Conservation (phyloP, 2,797 vertebrate genomes). For the Danio tinwini region DNA sequence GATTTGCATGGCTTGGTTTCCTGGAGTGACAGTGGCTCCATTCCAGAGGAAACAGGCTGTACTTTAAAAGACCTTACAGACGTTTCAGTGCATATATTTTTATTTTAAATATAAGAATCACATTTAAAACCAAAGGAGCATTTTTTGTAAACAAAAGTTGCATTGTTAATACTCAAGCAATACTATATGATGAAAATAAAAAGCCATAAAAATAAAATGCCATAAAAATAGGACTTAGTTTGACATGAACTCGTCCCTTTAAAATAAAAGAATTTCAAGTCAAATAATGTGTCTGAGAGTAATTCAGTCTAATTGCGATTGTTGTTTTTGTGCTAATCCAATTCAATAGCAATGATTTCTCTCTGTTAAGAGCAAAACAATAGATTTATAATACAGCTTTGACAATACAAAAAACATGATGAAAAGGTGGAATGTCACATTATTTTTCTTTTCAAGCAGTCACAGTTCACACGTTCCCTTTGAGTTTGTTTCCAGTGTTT, state of each 20-base stretch:
- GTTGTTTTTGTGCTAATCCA: neutral
- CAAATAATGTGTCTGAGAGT: neutral
- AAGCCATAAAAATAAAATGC: slow-evolving; percentile 6
- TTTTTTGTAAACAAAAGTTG: slow-evolving; percentile 31
- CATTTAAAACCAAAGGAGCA: neutral
- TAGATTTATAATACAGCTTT: slow-evolving; percentile 12
- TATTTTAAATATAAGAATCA: neutral
- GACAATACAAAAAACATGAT: neutral
- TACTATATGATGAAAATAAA: neutral
- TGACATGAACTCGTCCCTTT: slow-evolving; percentile 5
- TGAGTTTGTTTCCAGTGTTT: slow-evolving; percentile 24
- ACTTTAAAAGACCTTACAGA: slow-evolving; percentile 34
- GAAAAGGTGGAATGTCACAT: slow-evolving; percentile 6
- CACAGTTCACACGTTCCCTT: neutral
- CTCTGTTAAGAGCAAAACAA: neutral
- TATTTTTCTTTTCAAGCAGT: slow-evolving; percentile 16
- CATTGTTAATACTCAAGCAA: slow-evolving; percentile 2
- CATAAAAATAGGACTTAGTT: slow-evolving; percentile 3
- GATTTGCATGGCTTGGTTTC: slow-evolving; percentile 21
- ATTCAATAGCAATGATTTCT: neutral
- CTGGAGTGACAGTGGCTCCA: neutral
- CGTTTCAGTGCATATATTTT: slow-evolving; percentile 13
- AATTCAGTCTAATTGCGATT: neutral
- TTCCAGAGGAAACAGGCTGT: slow-evolving; percentile 18
- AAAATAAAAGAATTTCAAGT: slow-evolving; percentile 7